Conservation (phyloP, 2,113 vertebrate species). For the Ciconia stormi region DNA sequence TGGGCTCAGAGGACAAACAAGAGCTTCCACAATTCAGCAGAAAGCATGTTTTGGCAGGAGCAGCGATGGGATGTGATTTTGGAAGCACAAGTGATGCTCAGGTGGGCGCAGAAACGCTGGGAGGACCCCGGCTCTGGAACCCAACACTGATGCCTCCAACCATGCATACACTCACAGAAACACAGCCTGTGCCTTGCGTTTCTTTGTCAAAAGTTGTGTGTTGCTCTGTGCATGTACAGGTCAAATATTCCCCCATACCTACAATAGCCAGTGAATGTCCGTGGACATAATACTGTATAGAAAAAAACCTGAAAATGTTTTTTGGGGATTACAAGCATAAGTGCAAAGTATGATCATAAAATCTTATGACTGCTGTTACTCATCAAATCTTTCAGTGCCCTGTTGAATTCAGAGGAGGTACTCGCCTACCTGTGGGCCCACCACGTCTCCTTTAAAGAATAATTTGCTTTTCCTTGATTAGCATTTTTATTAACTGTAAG, state of each 20-base stretch:
- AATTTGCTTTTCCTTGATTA: neutral
- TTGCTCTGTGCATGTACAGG: rapidly evolving
- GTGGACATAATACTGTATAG: neutral
- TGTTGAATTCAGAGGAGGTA: neutral
- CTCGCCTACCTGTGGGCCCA: neutral
- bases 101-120: neutral
- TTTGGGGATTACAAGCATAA: neutral
- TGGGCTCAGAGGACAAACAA: neutral
- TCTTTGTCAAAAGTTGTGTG: neutral
- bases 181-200: neutral
- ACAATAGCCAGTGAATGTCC: neutral
- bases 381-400: neutral
- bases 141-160: neutral
- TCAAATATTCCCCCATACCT: too few relatives aligned
- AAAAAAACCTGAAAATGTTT: neutral
- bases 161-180: rapidly evolving
- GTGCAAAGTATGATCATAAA: neutral
- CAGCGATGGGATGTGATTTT: neutral
- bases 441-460: neutral
- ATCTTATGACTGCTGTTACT: neutral
- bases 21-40: neutral
- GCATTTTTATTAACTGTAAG: neutral
- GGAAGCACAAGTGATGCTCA: neutral
- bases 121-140: neutral
- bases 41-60: neutral